phyloP scores from a whole-genome alignment of 2,113 vertebrate genomes.

The Bos javanicus region DNA sequence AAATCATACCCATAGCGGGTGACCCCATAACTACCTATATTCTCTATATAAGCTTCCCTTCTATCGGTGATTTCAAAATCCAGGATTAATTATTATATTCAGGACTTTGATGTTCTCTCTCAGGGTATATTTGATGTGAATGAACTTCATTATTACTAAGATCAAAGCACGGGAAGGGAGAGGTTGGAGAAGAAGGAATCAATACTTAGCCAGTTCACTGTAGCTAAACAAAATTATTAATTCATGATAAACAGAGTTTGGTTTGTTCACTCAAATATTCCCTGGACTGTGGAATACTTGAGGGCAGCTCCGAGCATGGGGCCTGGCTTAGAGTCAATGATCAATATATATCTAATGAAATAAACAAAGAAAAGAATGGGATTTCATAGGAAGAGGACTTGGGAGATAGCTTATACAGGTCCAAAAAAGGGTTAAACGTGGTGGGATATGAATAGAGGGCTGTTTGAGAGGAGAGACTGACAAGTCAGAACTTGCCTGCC shows the following conservation, averaged over 20 bases:
- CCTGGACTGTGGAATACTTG: not conserved
- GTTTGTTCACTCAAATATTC: not conserved
- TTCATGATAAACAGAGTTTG: constrained; percentile 2
- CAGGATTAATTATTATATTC: constrained; percentile 30
- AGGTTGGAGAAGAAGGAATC: not conserved
- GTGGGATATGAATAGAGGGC: not conserved
- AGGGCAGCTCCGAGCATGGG: not conserved
- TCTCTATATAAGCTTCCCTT: not conserved
- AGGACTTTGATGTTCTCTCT: constrained; percentile 56
- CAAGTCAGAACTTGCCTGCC: not conserved
- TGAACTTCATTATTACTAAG: constrained; percentile 47
- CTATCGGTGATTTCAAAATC: not conserved
- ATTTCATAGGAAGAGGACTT: not conserved
- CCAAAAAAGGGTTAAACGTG: not conserved
- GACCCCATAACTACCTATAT: constrained; percentile 2
- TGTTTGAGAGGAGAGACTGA: not conserved
- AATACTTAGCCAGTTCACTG: not conserved
- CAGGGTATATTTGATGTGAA: constrained; percentile 44
- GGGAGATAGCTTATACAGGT: not conserved
- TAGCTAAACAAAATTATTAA: constrained; percentile 32
- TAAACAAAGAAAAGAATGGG: not conserved
- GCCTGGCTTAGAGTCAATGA: not conserved
- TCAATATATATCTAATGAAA: not conserved
- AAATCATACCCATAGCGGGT: not conserved
- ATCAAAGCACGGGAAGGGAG: constrained; percentile 38